phyloP scores from a whole-genome alignment of 2,797 vertebrate genomes.

The Acipenser ruthenus region DNA sequence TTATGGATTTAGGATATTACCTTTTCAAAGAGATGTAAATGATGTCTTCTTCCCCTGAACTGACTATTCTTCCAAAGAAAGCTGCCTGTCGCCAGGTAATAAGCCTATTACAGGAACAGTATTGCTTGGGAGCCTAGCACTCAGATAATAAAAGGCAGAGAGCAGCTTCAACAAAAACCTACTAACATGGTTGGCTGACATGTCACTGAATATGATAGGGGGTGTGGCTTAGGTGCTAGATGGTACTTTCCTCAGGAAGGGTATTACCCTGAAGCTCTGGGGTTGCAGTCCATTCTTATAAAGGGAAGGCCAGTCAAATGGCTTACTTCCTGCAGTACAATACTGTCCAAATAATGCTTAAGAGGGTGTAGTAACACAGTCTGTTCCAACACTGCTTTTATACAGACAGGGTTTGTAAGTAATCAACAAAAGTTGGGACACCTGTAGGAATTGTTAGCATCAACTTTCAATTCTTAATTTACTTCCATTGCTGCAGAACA shows the following conservation, averaged over 20 bases:
- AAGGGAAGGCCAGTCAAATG: background rate
- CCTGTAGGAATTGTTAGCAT: too few species aligned
- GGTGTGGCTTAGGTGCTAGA: background rate
- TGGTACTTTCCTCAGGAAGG: background rate
- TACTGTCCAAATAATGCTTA: too few species aligned
- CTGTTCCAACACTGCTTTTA: too few species aligned
- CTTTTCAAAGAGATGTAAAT: too few species aligned
- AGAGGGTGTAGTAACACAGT: too few species aligned
- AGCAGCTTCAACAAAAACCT: background rate
- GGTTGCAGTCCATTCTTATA: background rate
- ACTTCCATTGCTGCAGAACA: too few species aligned
- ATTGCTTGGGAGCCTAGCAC: background rate
- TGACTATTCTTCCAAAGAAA: background rate
- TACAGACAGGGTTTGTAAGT: too few species aligned
- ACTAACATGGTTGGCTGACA: background rate
- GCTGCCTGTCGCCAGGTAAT: slow-evolving; percentile 8
- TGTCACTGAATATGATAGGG: background rate
- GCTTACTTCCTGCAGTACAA: too few species aligned
- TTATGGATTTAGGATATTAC: too few species aligned
- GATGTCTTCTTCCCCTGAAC: too few species aligned
- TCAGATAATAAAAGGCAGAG: background rate
- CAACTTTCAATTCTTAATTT: too few species aligned
- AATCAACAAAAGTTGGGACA: too few species aligned
- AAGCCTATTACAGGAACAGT: slow-evolving; percentile 6
- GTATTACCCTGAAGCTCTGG: background rate